These are phyloP conservation scores for Takifugu flavidus DNA, from an alignment of 2,113 vertebrate genomes.

Conservation along the genomic window DNA sequence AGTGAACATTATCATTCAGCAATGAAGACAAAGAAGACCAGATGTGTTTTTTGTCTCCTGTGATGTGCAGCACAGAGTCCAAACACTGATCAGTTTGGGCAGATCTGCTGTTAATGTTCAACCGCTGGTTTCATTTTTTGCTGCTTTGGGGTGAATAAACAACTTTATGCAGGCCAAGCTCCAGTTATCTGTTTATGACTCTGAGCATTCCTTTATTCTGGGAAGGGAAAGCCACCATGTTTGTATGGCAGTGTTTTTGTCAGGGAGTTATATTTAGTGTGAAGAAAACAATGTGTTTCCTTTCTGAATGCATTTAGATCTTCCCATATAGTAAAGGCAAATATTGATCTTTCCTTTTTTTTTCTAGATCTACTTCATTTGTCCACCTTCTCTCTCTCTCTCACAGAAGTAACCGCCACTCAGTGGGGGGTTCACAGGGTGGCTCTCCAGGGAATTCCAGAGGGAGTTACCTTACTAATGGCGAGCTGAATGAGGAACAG, in stretches of 20 bases:
- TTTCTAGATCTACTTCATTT: background rate
- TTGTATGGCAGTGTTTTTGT: slow-evolving; percentile 34
- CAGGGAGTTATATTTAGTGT: slow-evolving; percentile 45
- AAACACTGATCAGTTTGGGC: background rate
- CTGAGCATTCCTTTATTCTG: slow-evolving; percentile 32
- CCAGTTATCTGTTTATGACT: background rate
- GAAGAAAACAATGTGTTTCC: background rate
- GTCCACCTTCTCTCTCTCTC: background rate
- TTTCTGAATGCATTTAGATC: background rate
- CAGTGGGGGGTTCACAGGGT: slow-evolving; percentile 60
- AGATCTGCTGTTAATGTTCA: background rate
- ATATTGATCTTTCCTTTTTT: background rate
- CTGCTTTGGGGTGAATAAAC: slow-evolving; percentile 2
- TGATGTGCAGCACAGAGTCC: slow-evolving; percentile 5
- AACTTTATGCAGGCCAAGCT: background rate
- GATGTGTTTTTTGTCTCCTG: slow-evolving; percentile 11
- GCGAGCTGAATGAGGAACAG: slow-evolving; percentile 66
- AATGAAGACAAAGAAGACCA: background rate
- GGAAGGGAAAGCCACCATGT: slow-evolving; percentile 19
- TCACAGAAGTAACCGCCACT: slow-evolving; percentile 75
- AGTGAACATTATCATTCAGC: slow-evolving; percentile 30
- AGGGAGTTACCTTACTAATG: slow-evolving; percentile 60
- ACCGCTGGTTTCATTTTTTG: background rate
- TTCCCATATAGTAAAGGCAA: background rate
- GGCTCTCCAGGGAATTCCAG: slow-evolving; percentile 55